These are phyloP conservation scores for Epinotia nisella DNA, from an alignment of 2,888 invertebrate species.

Conservation along the genomic window DNA sequence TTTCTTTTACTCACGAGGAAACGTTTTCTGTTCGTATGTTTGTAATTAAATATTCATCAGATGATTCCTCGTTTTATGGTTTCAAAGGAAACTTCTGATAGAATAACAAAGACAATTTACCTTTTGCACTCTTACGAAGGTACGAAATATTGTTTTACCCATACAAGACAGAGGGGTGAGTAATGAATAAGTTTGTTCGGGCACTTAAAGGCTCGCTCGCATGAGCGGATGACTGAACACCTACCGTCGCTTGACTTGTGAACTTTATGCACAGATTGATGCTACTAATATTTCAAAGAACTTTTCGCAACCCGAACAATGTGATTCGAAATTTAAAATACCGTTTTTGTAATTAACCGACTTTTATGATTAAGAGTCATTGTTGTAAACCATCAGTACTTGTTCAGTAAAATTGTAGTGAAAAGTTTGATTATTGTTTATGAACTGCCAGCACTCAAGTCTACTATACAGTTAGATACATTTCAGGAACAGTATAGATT, in stretches of 20 bases:
- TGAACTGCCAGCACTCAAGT: no score
- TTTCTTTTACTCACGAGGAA: background rate
- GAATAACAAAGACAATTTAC: background rate
- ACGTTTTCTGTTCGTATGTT: background rate
- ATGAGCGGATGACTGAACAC: slow-evolving; percentile 58
- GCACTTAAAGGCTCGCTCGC: slow-evolving; percentile 56
- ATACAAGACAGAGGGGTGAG: slow-evolving; percentile 48
- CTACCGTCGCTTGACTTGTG: slow-evolving; percentile 63
- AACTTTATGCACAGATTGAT: slow-evolving; percentile 63
- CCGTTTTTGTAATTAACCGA: background rate
- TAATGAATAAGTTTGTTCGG: slow-evolving; percentile 61
- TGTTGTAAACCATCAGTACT: no score
- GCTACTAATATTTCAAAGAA: slow-evolving; percentile 61
- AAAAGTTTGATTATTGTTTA: no score
- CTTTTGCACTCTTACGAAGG: background rate
- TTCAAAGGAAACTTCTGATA: background rate
- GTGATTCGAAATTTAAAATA: background rate
- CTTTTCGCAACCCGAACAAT: slow-evolving; percentile 44
- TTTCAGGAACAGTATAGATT: no score
- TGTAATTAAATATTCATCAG: background rate
- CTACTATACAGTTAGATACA: no score
- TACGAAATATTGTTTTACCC: slow-evolving; percentile 17
- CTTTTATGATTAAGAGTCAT: no score
- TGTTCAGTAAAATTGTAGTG: no score
- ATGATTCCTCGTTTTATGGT: background rate